phyloP scores from a whole-genome alignment of 1,140 invertebrate species.

The Trachymyrmex cornetzi region DNA sequence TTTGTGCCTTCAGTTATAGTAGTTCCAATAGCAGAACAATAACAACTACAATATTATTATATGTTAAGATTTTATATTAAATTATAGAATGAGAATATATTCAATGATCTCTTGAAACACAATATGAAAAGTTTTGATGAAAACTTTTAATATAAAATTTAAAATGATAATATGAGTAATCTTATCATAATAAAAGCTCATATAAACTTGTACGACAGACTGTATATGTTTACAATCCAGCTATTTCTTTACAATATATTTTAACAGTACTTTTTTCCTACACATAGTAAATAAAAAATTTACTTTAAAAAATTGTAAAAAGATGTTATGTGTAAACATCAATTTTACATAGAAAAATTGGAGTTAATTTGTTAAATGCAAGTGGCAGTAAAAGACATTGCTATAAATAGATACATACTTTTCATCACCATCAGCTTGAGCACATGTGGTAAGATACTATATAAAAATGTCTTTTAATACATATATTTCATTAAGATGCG shows the following conservation, averaged over 20 bases:
- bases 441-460: constrained; percentile 18
- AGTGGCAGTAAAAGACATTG: constrained; percentile 57
- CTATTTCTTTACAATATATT: constrained; percentile 25
- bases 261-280: background rate
- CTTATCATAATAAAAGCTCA: background rate
- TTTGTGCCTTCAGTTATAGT: background rate
- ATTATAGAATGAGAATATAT: background rate
- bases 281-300: constrained; percentile 14
- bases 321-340: constrained; percentile 43
- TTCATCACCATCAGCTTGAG: constrained; percentile 51
- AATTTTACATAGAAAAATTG: constrained; percentile 13
- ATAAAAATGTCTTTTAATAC: constrained; percentile 29
- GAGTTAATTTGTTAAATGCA: constrained; percentile 72
- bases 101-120: background rate
- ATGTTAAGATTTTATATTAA: background rate
- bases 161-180: constrained; percentile 6
- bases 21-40: background rate
- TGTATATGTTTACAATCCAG: background rate
- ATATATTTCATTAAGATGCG: constrained; percentile 15
- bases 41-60: background rate
- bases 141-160: background rate
- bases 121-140: background rate
- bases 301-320: constrained; percentile 14
- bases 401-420: background rate
- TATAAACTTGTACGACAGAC: background rate